phyloP scores from a whole-genome alignment of 2,888 invertebrate genomes.

The Ormia ochracea region DNA sequence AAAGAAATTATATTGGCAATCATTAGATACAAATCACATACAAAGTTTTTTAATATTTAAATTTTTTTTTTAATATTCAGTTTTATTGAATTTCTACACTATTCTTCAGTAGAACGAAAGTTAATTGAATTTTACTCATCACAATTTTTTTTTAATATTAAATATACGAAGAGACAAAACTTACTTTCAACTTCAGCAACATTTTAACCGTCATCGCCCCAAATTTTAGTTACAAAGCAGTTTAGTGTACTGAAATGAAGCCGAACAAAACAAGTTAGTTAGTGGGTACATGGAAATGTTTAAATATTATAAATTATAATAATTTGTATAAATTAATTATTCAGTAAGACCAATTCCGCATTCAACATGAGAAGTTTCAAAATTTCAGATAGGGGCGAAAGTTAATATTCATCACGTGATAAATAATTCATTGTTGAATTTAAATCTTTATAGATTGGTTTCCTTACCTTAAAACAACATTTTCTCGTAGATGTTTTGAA shows the following conservation, averaged over 20 bases:
- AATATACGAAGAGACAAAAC: background rate
- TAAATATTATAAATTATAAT: background rate
- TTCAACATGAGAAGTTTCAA: slow-evolving; percentile 69
- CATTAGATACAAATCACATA: no score
- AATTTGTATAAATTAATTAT: background rate
- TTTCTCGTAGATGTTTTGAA: no score
- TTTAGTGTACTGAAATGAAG: background rate
- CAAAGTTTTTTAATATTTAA: no score
- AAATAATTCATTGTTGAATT: no score
- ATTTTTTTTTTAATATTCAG: background rate
- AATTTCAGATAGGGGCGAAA: slow-evolving; percentile 74
- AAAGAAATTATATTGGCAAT: no score
- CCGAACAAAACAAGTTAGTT: background rate
- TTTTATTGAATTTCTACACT: background rate
- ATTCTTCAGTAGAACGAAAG: slow-evolving; percentile 51
- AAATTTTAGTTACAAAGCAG: background rate
- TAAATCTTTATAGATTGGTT: no score
- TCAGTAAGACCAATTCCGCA: slow-evolving; percentile 74
- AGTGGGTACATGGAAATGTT: background rate
- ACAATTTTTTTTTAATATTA: background rate
- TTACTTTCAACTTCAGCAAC: background rate
- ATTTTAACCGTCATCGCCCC: background rate
- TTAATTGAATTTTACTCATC: slow-evolving; percentile 26
- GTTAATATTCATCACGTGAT: slow-evolving; percentile 68
- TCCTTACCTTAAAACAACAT: no score